A percentile compares a stretch with the other conserved stretches of the same genome.
Conservation (phyloP, 2,888 invertebrate genomes). For the Stenchaetothrips biformis region DNA sequence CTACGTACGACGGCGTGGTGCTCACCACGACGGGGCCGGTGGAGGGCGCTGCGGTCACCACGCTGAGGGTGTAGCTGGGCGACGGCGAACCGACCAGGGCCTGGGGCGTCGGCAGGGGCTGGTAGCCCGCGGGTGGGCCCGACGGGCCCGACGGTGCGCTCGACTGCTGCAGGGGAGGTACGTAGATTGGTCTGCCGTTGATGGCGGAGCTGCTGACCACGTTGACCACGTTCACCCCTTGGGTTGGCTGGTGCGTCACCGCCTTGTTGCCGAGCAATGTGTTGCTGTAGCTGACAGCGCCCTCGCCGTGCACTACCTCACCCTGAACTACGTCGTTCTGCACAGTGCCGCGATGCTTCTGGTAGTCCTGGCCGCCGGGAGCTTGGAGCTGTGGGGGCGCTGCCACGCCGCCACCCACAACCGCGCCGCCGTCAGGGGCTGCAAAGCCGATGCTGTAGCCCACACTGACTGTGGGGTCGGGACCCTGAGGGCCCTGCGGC, state of each 20-base stretch:
- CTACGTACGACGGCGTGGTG: constrained; percentile 14
- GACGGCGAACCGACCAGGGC: neutral
- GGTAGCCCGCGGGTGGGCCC: neutral
- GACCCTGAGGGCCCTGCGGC: neutral
- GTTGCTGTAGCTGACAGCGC: constrained; percentile 20
- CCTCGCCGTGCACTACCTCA: constrained; percentile 17
- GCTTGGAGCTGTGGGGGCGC: neutral
- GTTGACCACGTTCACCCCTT: neutral
- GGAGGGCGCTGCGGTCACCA: neutral
- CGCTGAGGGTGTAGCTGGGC: neutral
- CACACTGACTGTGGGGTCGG: neutral
- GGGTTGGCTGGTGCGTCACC: neutral
- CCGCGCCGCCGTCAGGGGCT: neutral
- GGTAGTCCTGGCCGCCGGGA: neutral
- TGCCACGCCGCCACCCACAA: neutral
- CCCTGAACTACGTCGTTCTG: neutral
- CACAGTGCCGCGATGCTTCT: neutral
- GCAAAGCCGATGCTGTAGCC: constrained; percentile 20
- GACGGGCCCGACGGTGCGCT: neutral
- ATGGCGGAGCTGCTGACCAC: neutral
- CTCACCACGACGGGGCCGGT: neutral
- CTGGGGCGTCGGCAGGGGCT: neutral
- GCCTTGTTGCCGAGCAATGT: neutral
- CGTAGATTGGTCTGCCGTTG: constrained; percentile 18
- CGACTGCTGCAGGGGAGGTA: neutral